Evolutionary conservation across 1,140 invertebrate genomes (phyloP), one percentile per base, ranked within the genome.

Genomic region (Araneus ventricosus): DNA sequence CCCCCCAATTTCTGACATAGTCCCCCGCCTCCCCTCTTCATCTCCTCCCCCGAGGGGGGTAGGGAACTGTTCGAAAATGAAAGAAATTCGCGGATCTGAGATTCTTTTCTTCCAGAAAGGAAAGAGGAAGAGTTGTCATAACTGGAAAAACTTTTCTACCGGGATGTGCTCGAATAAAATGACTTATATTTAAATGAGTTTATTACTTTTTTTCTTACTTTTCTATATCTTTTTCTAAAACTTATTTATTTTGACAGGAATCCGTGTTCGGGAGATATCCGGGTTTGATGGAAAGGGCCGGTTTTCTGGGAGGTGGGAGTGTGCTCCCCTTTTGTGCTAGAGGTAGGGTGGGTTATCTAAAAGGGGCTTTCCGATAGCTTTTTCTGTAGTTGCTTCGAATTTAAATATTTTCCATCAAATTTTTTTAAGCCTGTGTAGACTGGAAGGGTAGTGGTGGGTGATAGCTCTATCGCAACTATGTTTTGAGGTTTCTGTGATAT

Each of bases 191-290:
- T 89, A 89, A 89, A 89, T 89, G 70, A 89, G 88, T 89, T 89
- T 89, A 89, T 89, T 89, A 86, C 84, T 89, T 79, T 75, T 34
- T 89, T 89, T 52, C 17, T 14, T 20, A 8, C 27, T 20, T 39
- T 45, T 45, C 30, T 37, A 6, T 34, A 34, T 34, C 20, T 22
- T 41, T 57, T 27, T 41, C 59, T 10, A 67, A 84, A 88, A 88
- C 88, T 89, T 89, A 89, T 89, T 89, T 89, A 89, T 89, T 89
- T 89, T 89, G 70, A 89, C 88, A 89, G 88, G n/a, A 34, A 88
- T 63, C 86, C 39, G 27, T 84, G 45, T 52, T 45, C 37, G 41
- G 80, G 41, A 41, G 80, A 82, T 82, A 82, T 82, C 37, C 5
- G 80, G 41, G 80, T n/a, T 41, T 52, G 37, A 52, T 41, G 27